A percentile compares a stretch with the other conserved stretches of the same genome.
phyloP scores from a whole-genome alignment of 1,140 invertebrate genomes.

The Leptinotarsa defecta region DNA sequence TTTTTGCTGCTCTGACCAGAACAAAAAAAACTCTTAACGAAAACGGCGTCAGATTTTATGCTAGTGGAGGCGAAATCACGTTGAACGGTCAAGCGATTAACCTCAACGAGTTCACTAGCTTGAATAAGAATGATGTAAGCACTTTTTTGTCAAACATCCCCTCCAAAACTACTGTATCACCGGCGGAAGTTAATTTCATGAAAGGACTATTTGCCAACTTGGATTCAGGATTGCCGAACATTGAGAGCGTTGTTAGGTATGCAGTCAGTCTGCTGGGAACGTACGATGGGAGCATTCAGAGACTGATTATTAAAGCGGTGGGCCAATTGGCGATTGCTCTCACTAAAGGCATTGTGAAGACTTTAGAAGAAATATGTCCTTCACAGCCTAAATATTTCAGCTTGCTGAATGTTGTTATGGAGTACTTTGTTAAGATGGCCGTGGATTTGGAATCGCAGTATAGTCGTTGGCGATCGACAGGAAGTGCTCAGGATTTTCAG shows the following conservation, averaged over 20 bases:
- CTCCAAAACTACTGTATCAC: conserved; percentile 15
- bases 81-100: conserved; percentile 47
- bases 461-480: conserved; percentile 29
- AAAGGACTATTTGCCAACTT: background rate
- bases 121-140: conserved; percentile 33
- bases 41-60: conserved; percentile 44
- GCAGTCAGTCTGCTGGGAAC: conserved; percentile 12
- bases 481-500: conserved; percentile 24
- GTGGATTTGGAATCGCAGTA: conserved; percentile 30
- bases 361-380: conserved; percentile 28
- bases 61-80: conserved; percentile 39
- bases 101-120: conserved; percentile 41
- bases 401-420: conserved; percentile 30
- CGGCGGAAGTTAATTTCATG: background rate
- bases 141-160: conserved; percentile 35
- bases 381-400: conserved; percentile 17
- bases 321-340: conserved; percentile 1
- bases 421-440: conserved; percentile 32
- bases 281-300: conserved; percentile 22
- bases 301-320: conserved; percentile 16
- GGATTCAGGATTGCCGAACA: conserved; percentile 12
- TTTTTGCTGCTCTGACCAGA: conserved; percentile 48
- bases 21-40: conserved; percentile 47
- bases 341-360: background rate
- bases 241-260: background rate